Conservation (phyloP, 2,888 invertebrate species). For the Eudemis profundana region DNA sequence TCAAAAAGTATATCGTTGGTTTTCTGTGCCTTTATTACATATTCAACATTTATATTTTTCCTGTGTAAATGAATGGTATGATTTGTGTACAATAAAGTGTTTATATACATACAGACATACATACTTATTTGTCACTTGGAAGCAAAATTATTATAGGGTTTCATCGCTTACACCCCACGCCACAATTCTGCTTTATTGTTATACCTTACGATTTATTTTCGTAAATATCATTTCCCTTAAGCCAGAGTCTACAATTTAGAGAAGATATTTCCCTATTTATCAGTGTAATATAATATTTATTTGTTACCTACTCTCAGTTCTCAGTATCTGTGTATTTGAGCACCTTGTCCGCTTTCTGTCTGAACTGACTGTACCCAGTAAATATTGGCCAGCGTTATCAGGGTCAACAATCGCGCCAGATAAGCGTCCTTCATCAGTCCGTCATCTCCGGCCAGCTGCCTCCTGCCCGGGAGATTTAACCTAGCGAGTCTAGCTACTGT, state of each 20-base stretch:
- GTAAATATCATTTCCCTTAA: not conserved
- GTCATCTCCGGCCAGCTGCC: constrained; percentile 4
- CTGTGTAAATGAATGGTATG: too few relatives aligned
- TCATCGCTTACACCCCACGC: too few relatives aligned
- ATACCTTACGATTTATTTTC: too few relatives aligned
- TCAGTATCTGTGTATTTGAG: constrained; percentile 17
- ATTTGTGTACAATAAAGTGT: too few relatives aligned
- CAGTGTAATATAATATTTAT: constrained; percentile 7
- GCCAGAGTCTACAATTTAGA: not conserved
- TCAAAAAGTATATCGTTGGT: too few relatives aligned
- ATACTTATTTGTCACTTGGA: too few relatives aligned
- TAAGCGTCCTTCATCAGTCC: constrained; percentile 10
- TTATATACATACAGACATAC: too few relatives aligned
- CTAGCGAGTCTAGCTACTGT: constrained; percentile 17
- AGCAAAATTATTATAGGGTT: too few relatives aligned
- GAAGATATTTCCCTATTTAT: not conserved
- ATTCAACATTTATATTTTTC: too few relatives aligned
- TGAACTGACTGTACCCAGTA: not conserved
- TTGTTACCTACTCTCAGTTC: constrained; percentile 15
- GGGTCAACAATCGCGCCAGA: constrained; percentile 13
- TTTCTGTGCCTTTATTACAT: too few relatives aligned
- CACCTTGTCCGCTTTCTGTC: constrained; percentile 23
- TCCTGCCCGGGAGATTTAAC: not conserved
- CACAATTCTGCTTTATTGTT: too few relatives aligned
- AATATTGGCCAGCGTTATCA: constrained; percentile 34